Evolutionary conservation across 2,113 vertebrate genomes (phyloP).

Genomic region (Macquaria australasica): DNA sequence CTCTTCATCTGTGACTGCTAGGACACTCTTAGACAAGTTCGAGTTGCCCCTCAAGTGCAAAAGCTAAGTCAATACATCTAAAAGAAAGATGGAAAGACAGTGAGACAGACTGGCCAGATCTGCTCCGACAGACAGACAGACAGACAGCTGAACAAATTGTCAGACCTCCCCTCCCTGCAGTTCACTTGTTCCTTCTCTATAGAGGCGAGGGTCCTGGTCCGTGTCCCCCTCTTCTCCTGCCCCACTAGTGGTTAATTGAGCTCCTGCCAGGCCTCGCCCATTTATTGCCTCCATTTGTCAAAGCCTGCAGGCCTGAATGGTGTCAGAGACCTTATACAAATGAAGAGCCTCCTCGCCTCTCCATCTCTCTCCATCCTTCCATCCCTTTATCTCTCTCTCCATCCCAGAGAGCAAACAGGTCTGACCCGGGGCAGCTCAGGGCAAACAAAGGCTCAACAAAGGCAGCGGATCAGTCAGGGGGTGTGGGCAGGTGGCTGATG

Average conservation of each 20-base stretch:
- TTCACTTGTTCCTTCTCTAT: conserved; percentile 78
- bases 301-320: conserved; percentile 81
- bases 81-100: conserved; percentile 57
- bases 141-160: conserved; percentile 83
- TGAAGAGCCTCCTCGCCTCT: conserved; percentile 78
- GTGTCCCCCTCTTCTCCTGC: conserved; percentile 69
- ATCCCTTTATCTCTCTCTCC: conserved; percentile 71
- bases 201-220: conserved; percentile 73
- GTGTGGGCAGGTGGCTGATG: conserved; percentile 60
- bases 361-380: conserved; percentile 66
- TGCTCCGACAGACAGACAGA: conserved; percentile 60
- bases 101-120: conserved; percentile 49
- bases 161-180: conserved; percentile 74
- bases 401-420: conserved; percentile 74
- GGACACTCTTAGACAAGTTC: conserved; percentile 27
- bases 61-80: conserved; percentile 52
- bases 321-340: conserved; percentile 84
- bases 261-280: conserved; percentile 81
- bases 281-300: conserved; percentile 86
- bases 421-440: conserved; percentile 63
- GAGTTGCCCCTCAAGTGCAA: conserved; percentile 47
- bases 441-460: conserved; percentile 73
- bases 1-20: conserved; percentile 26
- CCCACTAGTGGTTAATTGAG: conserved; percentile 83
- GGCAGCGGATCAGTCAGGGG: conserved; percentile 33